These are phyloP conservation scores for Euspilapteryx auroguttella DNA, from an alignment of 2,888 invertebrate species.

Conservation along the genomic window DNA sequence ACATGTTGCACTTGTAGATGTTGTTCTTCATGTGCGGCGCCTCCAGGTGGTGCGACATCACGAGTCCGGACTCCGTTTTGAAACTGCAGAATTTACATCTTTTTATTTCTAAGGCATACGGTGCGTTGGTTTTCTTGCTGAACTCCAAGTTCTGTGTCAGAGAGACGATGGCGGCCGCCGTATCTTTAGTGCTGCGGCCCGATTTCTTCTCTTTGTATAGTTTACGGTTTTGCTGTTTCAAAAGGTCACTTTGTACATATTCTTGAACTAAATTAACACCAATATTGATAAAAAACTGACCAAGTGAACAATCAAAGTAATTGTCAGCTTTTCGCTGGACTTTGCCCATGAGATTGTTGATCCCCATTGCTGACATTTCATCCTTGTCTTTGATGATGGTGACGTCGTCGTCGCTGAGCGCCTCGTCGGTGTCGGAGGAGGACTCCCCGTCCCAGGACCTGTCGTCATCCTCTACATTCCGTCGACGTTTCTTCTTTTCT, in stretches of 20 bases:
- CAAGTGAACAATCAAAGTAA: slow-evolving; percentile 87
- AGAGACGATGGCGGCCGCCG: slow-evolving; percentile 82
- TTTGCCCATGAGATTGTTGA: slow-evolving; percentile 46
- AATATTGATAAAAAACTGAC: slow-evolving; percentile 91
- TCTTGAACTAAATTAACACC: slow-evolving; percentile 93
- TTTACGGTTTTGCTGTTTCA: slow-evolving; percentile 87
- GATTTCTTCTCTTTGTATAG: slow-evolving; percentile 69
- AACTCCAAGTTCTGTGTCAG: slow-evolving; percentile 85
- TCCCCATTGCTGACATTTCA: slow-evolving; percentile 51
- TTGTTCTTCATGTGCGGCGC: slow-evolving; percentile 91
- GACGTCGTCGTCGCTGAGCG: slow-evolving; percentile 25
- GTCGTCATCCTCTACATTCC: slow-evolving; percentile 55
- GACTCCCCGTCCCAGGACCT: slow-evolving; percentile 64
- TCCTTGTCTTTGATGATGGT: slow-evolving; percentile 59
- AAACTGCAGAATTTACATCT: slow-evolving; percentile 91
- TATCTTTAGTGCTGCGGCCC: slow-evolving; percentile 69
- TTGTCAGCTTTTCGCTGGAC: slow-evolving; percentile 62
- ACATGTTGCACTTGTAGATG: slow-evolving; percentile 86
- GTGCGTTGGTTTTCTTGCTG: slow-evolving; percentile 85
- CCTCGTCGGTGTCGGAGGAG: slow-evolving; percentile 53
- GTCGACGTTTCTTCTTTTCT: slow-evolving; percentile 29
- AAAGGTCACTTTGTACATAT: slow-evolving; percentile 87
- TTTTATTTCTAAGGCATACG: slow-evolving; percentile 76
- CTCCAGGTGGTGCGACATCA: slow-evolving; percentile 88
- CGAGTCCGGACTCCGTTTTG: slow-evolving; percentile 85